Percentiles rank a stretch among this genome's conserved stretches.
Evolutionary conservation across 2,797 vertebrate genomes (phyloP).

Genomic region (Onychomys arenicola): DNA sequence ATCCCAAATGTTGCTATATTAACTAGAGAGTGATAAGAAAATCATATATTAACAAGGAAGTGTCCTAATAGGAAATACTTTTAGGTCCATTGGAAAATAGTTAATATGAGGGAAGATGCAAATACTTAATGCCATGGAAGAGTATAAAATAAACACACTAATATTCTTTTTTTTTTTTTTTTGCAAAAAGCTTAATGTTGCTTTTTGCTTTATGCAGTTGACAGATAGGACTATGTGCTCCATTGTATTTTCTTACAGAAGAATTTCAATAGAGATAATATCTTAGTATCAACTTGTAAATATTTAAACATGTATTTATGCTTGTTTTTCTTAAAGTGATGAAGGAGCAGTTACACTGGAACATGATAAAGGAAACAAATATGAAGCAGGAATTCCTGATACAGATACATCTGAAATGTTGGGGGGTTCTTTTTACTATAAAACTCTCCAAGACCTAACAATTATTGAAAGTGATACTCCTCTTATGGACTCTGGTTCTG

Average conservation of each 20-base stretch:
- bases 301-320: constrained; percentile 48
- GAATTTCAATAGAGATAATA: not conserved
- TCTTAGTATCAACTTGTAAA: constrained; percentile 34
- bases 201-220: not conserved
- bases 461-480: constrained; percentile 92
- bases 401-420: constrained; percentile 38
- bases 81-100: not conserved
- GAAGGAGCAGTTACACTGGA: constrained; percentile 27
- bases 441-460: constrained; percentile 94
- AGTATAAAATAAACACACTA: not conserved
- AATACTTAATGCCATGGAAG: not conserved
- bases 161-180: not conserved
- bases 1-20: not conserved
- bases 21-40: not conserved
- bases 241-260: not conserved
- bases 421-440: constrained; percentile 88
- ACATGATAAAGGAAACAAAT: constrained; percentile 43
- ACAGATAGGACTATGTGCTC: not conserved
- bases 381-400: constrained; percentile 50
- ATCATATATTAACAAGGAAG: not conserved
- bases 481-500: constrained; percentile 89
- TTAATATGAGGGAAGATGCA: not conserved
- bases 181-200: not conserved
- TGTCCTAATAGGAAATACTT: constrained; percentile 7
- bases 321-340: constrained; percentile 72